Evolutionary conservation across 2,888 invertebrate genomes (phyloP).

Genomic region (Spisula solida): DNA sequence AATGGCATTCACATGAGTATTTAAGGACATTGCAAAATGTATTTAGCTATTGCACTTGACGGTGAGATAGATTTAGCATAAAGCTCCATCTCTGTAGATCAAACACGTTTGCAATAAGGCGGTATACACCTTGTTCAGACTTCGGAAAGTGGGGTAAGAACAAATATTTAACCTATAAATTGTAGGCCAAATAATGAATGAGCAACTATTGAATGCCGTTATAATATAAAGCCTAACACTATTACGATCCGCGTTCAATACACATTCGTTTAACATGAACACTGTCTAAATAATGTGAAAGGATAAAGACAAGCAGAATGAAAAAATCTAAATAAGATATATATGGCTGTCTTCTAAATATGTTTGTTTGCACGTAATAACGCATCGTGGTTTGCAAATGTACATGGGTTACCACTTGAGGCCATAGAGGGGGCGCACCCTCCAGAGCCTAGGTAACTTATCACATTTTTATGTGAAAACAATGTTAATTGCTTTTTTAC

Average conservation of each 20-base stretch:
- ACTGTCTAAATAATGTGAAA: not conserved
- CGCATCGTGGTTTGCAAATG: too few relatives aligned
- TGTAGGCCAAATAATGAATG: not conserved
- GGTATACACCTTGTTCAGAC: not conserved
- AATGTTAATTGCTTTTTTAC: too few relatives aligned
- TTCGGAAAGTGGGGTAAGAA: not conserved
- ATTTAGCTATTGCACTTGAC: not conserved
- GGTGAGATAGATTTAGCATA: not conserved
- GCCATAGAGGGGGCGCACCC: too few relatives aligned
- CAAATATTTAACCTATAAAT: not conserved
- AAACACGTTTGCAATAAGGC: not conserved
- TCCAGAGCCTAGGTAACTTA: too few relatives aligned
- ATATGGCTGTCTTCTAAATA: too few relatives aligned
- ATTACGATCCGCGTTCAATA: not conserved
- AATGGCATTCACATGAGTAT: not conserved
- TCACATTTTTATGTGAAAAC: too few relatives aligned
- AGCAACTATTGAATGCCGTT: not conserved
- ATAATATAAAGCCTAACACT: not conserved
- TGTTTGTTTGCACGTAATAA: too few relatives aligned
- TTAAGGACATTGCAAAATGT: not conserved
- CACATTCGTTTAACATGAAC: not conserved
- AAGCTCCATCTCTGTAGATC: not conserved
- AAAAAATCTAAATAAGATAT: too few relatives aligned
- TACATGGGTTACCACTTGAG: too few relatives aligned
- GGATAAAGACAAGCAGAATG: too few relatives aligned